Base-by-base conservation (phyloP, 1,140 invertebrate genomes). In the Copidosoma floridanum region DNA sequence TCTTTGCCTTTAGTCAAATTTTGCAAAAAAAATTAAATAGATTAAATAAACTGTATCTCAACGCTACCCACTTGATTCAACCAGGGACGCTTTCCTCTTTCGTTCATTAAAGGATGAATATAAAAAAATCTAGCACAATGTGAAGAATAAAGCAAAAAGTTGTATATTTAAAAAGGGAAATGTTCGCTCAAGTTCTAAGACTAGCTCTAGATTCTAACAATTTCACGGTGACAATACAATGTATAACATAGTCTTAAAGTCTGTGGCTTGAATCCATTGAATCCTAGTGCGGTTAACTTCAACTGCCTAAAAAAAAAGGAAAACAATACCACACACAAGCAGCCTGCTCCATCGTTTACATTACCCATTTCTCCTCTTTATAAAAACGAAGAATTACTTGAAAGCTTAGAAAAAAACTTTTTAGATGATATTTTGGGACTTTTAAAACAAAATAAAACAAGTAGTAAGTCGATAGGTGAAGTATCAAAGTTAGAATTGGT, bases 21-120 rank as follows among this genome's bases (percentile, higher is more conserved):
- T 55, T 78, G 76, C 62, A 63, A 62, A 26, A 68, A 73, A 56
- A 71, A 77, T 11, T 21, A 32, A 20, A 58, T 58, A 20, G 37
- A 51, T 3, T 57, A 3, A 24, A 48, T n/a, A 21, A 27, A 18
- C 23, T 57, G 16, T 37, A 40, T 0, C 32, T 37, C 2, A 58
- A 51, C 38, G 24, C 46, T 2, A 58, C 56, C 5, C 56, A 58
- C 6, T 50, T 58, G 20, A 23, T 58, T 1, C 56, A 58, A 21
- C 56, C 56, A 11, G 18, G 11, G 37, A 51, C 6, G 26, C 51
- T 12, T 32, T 26, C 12, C 27, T 58, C 23, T 51, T 58, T 29
- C 35, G n/a, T 16, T 24, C 46, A 21, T 29, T 58, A 18, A 51
- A 51, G 40, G 4, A 20, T 0, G 16, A n/a, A 20, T 58, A 32